These are phyloP conservation scores for Megaceryle torquata DNA, from an alignment of 2,113 vertebrate genomes.

Conservation along the genomic window DNA sequence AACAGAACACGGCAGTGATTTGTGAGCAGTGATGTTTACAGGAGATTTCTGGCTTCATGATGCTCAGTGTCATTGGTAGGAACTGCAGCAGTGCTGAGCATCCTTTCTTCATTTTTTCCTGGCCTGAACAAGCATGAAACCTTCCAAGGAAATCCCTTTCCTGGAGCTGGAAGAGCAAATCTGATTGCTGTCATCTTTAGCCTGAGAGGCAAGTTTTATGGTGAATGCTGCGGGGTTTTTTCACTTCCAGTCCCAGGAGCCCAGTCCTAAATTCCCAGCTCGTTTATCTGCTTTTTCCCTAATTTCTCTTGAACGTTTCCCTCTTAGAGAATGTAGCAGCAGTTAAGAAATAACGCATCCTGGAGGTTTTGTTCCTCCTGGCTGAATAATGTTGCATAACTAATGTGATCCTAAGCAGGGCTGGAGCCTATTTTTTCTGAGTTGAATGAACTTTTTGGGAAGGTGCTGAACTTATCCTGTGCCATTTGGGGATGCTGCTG, in stretches of 20 bases:
- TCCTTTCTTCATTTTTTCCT: background rate
- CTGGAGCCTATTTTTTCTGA: background rate
- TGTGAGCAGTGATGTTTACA: rapidly evolving
- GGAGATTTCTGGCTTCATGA: background rate
- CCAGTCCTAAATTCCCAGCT: background rate
- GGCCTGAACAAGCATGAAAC: rapidly evolving
- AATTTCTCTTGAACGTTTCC: background rate
- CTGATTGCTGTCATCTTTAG: background rate
- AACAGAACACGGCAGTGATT: background rate
- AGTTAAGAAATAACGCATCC: background rate
- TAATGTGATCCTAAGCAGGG: background rate
- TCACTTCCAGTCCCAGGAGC: background rate
- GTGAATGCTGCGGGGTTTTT: background rate
- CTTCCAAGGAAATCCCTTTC: background rate
- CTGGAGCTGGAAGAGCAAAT: background rate
- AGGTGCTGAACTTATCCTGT: background rate
- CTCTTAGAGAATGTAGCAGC: background rate
- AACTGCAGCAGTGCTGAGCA: background rate
- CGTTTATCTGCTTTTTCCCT: background rate
- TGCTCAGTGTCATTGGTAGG: background rate
- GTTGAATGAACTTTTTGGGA: background rate
- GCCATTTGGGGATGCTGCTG: background rate
- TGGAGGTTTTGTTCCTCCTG: background rate
- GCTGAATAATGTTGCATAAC: background rate
- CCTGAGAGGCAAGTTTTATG: background rate